Evolutionary conservation across 2,888 invertebrate species (phyloP), one percentile per base, ranked within the genome.

Genomic region (Lampropteryx suffumata): DNA sequence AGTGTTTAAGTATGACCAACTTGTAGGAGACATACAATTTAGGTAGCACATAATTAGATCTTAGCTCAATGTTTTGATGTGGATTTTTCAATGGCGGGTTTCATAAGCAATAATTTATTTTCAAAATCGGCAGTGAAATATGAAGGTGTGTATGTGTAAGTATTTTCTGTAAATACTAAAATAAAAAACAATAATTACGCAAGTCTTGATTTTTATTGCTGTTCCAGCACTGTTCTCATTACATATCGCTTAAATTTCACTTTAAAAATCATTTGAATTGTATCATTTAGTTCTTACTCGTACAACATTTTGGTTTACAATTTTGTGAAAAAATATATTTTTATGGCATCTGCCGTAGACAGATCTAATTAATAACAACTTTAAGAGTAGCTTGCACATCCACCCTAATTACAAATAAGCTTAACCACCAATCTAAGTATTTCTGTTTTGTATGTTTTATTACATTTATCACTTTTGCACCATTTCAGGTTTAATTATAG

Each of bases 141-240:
- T 28, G 29, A 29, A 29, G 3, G 1, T 24, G 11, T 11, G 10
- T 29, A 6, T 11, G 3, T 3, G 3, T 29, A 29, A 33, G 33
- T 29, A 47, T 59, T 48, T 36, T n/a, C 12, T 41, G 24, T 24
- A 17, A 17, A n/a, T 34, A 40, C 52, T 47, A 59, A 70, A 58
- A 69, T 62, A 57, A 69, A 78, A 71, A 67, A 62, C 64, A 65
- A 55, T 11, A 9, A 57, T 57, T 17, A 17, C 17, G 63, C 76
- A 83, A 79, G 82, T 85, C 82, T 79, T 17, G 87, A 85, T 86
- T 84, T 35, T 90, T 87, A 90, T 90, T 90, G 90, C 90, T 88
- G 85, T 87, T 69, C 83, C 88, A 90, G 90, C 90, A 81, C 78
- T 68, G 75, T 84, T 84, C 82, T 81, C 76, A 74, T 76, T 84